Evolutionary conservation across 1,140 invertebrate genomes (phyloP).

Genomic region (Euwallacea similis): DNA sequence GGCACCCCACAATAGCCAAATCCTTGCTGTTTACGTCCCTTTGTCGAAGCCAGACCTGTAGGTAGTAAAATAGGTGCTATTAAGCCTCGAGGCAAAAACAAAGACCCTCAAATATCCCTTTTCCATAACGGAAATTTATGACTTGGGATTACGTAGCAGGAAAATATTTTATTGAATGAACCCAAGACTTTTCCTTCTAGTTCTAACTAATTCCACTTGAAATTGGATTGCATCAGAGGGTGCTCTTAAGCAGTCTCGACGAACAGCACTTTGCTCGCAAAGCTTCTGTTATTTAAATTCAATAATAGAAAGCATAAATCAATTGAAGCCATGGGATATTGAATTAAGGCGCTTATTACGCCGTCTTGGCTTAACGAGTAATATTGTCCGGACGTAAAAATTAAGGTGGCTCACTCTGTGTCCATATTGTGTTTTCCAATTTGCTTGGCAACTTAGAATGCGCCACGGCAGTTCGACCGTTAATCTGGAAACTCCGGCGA

Average conservation of each 20-base stretch:
- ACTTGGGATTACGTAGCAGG: too few species aligned
- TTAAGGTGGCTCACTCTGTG: neutral
- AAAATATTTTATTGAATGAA: too few species aligned
- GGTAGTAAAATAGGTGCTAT: too few species aligned
- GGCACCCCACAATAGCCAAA: too few species aligned
- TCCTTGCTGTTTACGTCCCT: too few species aligned
- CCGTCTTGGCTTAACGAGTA: neutral
- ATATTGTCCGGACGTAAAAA: neutral
- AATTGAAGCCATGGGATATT: slow-evolving; percentile 2
- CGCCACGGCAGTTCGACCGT: slow-evolving; percentile 1
- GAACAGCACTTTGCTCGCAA: neutral
- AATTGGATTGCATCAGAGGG: too few species aligned
- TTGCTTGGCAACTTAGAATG: slow-evolving; percentile 13
- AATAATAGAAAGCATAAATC: slow-evolving; percentile 18
- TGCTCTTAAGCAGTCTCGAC: neutral
- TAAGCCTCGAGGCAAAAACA: too few species aligned
- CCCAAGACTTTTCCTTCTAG: too few species aligned
- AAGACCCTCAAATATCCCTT: too few species aligned
- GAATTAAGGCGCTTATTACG: neutral
- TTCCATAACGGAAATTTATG: too few species aligned
- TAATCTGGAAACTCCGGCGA: slow-evolving; percentile 13
- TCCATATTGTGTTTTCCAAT: slow-evolving; percentile 11
- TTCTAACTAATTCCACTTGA: too few species aligned
- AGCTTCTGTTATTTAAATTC: slow-evolving; percentile 11
- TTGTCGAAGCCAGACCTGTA: too few species aligned